phyloP scores from a whole-genome alignment of 2,797 vertebrate genomes.

The Epinephelus coioides region DNA sequence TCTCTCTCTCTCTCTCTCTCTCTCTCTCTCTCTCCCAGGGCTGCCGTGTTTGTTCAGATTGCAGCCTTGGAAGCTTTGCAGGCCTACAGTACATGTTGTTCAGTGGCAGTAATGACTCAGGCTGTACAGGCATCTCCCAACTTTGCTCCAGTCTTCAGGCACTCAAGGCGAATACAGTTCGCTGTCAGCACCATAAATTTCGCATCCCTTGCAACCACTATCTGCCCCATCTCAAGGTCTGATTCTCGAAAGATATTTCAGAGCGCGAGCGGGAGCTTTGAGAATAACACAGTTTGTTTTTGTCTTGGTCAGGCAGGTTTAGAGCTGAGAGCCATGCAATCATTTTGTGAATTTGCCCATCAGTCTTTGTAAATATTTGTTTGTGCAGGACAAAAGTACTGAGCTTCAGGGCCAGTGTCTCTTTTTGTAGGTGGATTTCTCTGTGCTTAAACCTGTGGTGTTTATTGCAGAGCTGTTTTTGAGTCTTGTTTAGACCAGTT shows the following conservation, averaged over 20 bases:
- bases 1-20: neutral
- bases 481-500: neutral
- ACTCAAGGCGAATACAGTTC: neutral
- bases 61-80: conserved; percentile 21
- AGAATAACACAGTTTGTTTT: too few species aligned
- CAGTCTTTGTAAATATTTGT: conserved; percentile 16
- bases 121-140: conserved; percentile 27
- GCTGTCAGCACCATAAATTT: too few species aligned
- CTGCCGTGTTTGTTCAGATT: conserved; percentile 48
- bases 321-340: too few species aligned
- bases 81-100: conserved; percentile 38
- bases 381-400: neutral
- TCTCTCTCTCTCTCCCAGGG: conserved; percentile 2
- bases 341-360: too few species aligned
- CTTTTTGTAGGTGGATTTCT: conserved; percentile 3
- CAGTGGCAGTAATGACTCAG: conserved; percentile 43
- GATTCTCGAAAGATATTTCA: too few species aligned
- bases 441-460: neutral
- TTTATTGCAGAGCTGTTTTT: neutral
- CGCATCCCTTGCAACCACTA: too few species aligned
- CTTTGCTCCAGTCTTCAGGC: conserved; percentile 9
- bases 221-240: too few species aligned
- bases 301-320: too few species aligned
- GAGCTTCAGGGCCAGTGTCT: neutral
- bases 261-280: too few species aligned